Percentiles rank a stretch among this genome's conserved stretches.
phyloP scores from a whole-genome alignment of 2,113 vertebrate species.

The Myotis lucifugus region DNA sequence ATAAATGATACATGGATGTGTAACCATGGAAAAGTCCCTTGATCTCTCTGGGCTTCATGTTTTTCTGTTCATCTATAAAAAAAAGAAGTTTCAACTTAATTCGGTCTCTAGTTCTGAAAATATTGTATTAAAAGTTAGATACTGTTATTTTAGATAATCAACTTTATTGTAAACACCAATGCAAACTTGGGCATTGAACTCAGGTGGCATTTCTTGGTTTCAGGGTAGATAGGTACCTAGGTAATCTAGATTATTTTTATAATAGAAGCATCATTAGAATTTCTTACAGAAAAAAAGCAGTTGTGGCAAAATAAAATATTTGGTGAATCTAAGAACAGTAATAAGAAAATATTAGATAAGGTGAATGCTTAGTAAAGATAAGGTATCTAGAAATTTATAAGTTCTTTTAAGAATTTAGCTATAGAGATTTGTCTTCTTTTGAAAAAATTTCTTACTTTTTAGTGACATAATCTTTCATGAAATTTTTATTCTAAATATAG shows the following conservation, averaged over 20 bases:
- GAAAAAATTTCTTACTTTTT: not conserved
- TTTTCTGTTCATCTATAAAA: not conserved
- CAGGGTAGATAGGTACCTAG: not conserved
- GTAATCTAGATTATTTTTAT: conserved; percentile 14
- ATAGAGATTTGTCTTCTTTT: not conserved
- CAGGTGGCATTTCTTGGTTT: conserved; percentile 18
- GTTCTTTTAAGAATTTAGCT: conserved; percentile 22
- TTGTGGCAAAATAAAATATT: not conserved
- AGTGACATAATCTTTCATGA: not conserved
- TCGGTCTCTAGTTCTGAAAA: not conserved
- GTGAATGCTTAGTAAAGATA: not conserved
- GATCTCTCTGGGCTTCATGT: not conserved
- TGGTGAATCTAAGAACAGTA: not conserved
- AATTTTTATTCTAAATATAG: conserved; percentile 17
- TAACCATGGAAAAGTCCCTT: not conserved
- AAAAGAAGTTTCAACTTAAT: not conserved
- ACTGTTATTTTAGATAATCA: not conserved
- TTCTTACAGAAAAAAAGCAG: not conserved
- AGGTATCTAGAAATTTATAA: not conserved
- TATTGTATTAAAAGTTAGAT: conserved; percentile 12
- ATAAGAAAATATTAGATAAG: not conserved
- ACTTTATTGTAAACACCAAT: not conserved
- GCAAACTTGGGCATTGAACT: not conserved
- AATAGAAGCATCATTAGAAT: not conserved
- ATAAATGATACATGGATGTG: not conserved